phyloP scores from a whole-genome alignment of 2,797 vertebrate genomes.

The Limnodromus scolopaceus region DNA sequence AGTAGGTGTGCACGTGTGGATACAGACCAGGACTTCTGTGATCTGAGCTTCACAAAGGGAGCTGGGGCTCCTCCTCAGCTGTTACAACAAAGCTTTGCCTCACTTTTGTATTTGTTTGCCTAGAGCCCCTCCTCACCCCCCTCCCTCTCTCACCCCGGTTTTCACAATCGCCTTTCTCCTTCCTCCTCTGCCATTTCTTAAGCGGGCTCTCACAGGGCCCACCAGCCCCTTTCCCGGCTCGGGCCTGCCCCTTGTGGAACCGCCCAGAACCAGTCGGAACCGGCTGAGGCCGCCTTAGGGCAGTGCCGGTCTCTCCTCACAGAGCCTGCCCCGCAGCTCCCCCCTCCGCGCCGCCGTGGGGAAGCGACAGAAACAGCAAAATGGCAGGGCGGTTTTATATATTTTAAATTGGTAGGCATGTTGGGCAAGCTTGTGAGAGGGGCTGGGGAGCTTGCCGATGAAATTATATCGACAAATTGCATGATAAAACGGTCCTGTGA shows the following conservation, averaged over 20 bases:
- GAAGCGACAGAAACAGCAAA: too few relatives aligned
- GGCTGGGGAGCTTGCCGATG: neutral
- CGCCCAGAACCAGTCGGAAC: neutral
- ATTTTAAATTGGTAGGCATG: neutral
- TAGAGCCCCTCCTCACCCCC: neutral
- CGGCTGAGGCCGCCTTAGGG: rapidly evolving
- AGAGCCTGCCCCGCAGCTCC: neutral
- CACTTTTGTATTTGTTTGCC: neutral
- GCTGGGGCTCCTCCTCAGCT: neutral
- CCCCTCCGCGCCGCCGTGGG: too few relatives aligned
- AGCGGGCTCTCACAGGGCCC: rapidly evolving
- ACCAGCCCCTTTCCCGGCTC: neutral
- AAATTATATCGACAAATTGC: neutral
- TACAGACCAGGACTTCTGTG: neutral
- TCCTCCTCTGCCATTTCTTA: neutral
- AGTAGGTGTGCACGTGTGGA: neutral
- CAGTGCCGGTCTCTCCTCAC: neutral
- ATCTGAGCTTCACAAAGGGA: neutral
- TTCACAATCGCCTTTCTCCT: neutral
- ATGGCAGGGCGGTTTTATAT: neutral
- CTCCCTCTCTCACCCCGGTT: neutral
- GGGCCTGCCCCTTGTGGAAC: rapidly evolving
- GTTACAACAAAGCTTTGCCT: neutral
- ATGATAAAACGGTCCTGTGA: neutral
- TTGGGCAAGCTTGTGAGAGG: neutral